These are phyloP conservation scores for Rhodophaea formosa DNA, from an alignment of 2,888 invertebrate genomes.

Conservation along the genomic window DNA sequence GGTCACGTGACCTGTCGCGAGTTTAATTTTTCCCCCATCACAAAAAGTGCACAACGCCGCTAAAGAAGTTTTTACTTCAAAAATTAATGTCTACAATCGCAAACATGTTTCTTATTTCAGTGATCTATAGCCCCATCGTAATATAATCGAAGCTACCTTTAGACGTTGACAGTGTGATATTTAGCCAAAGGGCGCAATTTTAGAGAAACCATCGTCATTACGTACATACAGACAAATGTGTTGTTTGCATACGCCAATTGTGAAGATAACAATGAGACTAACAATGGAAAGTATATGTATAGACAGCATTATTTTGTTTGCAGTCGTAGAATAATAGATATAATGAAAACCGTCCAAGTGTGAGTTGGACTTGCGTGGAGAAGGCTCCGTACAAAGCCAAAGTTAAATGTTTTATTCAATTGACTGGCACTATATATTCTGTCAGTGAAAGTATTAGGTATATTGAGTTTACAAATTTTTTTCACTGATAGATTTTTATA, in stretches of 20 bases:
- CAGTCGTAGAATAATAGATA: not conserved
- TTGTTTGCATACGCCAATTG: not conserved
- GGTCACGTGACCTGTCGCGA: too few relatives aligned
- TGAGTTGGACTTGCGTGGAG: too few relatives aligned
- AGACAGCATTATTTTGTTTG: not conserved
- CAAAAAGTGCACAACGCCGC: too few relatives aligned
- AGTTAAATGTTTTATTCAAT: too few relatives aligned
- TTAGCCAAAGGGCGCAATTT: slow-evolving; percentile 6
- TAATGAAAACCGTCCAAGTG: not conserved
- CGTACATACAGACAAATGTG: not conserved
- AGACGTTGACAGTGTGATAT: not conserved
- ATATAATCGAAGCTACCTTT: not conserved
- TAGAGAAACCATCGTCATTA: not conserved
- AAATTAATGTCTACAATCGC: too few relatives aligned
- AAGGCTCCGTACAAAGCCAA: too few relatives aligned
- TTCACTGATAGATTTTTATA: too few relatives aligned
- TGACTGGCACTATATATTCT: too few relatives aligned
- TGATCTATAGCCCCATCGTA: not conserved
- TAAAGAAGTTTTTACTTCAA: too few relatives aligned
- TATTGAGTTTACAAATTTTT: too few relatives aligned
- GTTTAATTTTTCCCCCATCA: too few relatives aligned
- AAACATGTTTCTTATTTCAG: not conserved
- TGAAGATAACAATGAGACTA: not conserved
- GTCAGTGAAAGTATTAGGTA: too few relatives aligned
- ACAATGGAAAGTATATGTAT: not conserved